These are phyloP conservation scores for Eilema caniola DNA, from an alignment of 2,888 invertebrate species.

Conservation along the genomic window DNA sequence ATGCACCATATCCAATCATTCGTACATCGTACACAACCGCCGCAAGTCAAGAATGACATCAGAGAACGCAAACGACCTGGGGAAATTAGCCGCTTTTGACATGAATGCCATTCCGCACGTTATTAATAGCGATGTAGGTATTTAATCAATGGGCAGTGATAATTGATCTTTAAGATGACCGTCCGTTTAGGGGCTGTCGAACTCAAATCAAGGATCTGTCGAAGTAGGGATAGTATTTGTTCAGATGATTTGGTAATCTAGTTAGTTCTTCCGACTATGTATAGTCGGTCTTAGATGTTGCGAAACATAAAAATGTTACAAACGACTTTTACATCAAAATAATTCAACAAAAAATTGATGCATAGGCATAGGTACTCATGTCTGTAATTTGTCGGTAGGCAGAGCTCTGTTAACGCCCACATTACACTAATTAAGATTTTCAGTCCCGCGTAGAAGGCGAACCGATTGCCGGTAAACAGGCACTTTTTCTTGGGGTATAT, in stretches of 20 bases:
- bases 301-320: too few species aligned
- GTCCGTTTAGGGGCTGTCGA: neutral
- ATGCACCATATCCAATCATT: neutral
- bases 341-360: too few species aligned
- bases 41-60: slow-evolving; percentile 54
- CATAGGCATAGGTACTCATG: too few species aligned
- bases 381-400: too few species aligned
- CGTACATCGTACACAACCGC: slow-evolving; percentile 10
- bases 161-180: slow-evolving; percentile 17
- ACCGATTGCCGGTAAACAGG: too few species aligned
- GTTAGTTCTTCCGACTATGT: too few species aligned
- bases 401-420: too few species aligned
- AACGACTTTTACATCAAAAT: too few species aligned
- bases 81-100: slow-evolving; percentile 52
- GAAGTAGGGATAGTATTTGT: neutral
- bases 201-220: neutral
- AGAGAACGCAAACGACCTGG: slow-evolving; percentile 61
- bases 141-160: slow-evolving; percentile 20
- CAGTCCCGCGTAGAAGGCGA: too few species aligned
- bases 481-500: too few species aligned
- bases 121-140: slow-evolving; percentile 14
- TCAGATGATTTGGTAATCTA: neutral
- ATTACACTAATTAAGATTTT: too few species aligned
- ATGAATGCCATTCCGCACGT: slow-evolving; percentile 10
- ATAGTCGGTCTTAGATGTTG: too few species aligned